Conservation (phyloP, 53 echinoderm and acorn worm species). For the Mesocentrotus franciscanus region DNA sequence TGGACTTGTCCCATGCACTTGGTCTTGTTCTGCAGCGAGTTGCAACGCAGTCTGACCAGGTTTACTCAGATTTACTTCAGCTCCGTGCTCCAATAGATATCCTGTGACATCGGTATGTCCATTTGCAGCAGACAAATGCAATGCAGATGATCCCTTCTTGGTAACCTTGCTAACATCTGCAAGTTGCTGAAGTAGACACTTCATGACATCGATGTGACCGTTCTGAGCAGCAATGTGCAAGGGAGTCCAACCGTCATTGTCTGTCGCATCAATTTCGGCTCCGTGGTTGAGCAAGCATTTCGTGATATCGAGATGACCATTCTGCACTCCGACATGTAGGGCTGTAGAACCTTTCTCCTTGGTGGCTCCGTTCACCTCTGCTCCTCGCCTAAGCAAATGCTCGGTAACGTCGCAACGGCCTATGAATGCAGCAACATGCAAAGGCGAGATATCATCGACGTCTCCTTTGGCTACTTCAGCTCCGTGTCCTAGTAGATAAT, state of each 20-base stretch:
- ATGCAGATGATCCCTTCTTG: not conserved
- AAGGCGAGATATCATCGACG: not conserved
- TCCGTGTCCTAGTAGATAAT: slow-evolving; percentile 15
- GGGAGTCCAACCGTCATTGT: not conserved
- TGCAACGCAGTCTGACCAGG: not conserved
- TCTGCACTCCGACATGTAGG: slow-evolving; percentile 9
- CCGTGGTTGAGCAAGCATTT: not conserved
- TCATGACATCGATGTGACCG: not conserved
- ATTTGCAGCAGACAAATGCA: not conserved
- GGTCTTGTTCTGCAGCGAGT: not conserved
- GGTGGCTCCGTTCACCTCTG: not conserved
- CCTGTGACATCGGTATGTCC: not conserved
- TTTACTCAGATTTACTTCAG: not conserved
- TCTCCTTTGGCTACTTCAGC: not conserved
- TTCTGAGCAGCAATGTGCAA: slow-evolving; percentile 30
- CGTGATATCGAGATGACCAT: not conserved
- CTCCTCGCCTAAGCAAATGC: not conserved
- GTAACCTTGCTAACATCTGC: not conserved
- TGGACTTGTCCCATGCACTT: not conserved
- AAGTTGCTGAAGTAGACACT: not conserved
- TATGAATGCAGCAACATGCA: not conserved
- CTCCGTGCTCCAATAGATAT: not conserved
- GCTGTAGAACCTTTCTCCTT: slow-evolving; percentile 14
- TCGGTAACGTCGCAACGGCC: not conserved
- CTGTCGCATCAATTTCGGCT: not conserved